Evolutionary conservation across 1,140 invertebrate genomes (phyloP), one percentile per base, ranked within the genome.

Genomic region (Temnothorax longispinosus): DNA sequence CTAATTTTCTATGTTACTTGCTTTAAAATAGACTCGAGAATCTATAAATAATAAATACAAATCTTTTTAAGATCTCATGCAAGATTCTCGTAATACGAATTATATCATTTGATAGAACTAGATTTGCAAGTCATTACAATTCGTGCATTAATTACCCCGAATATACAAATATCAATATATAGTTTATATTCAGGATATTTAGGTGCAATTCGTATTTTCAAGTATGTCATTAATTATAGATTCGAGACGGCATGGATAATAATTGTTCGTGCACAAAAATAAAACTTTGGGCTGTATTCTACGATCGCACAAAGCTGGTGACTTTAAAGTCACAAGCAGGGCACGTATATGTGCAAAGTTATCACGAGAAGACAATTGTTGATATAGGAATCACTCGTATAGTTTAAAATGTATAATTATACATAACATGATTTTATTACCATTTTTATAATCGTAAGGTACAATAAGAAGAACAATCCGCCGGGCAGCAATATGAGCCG

Each of bases 401-500:
- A 75, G 1, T 35, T 38, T 21, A 67, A 35, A 27, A 5, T 67
- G 11, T 32, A 15, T 86, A 89, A 11, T 85, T 89, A 87, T 92
- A 90, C 86, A 91, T 88, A 92, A 92, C 89, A 91, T 58, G 76
- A 86, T 89, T 92, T 93, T 93, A 93, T 92, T 93, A 90, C 75
- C 88, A 91, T 90, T 91, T 69, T 87, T 88, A 92, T 91, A 93
- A 91, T 92, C 81, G 86, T 92, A 92, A 92, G 86, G 76, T 92
- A 90, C 91, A 93, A 92, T 90, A 93, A 92, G 78, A 88, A 92
- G 78, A 88, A 92, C 18, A 65, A 89, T 84, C 81, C 76, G 92
- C 89, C 88, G 84, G 89, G 86, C 92, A 91, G 72, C 92, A 92
- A 93, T 92, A 92, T 93, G 90, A 93, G 91, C 90, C 89, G 89